Evolutionary conservation across 2,113 vertebrate genomes (phyloP), one percentile per base, ranked within the genome.

Genomic region (Gavia stellata): DNA sequence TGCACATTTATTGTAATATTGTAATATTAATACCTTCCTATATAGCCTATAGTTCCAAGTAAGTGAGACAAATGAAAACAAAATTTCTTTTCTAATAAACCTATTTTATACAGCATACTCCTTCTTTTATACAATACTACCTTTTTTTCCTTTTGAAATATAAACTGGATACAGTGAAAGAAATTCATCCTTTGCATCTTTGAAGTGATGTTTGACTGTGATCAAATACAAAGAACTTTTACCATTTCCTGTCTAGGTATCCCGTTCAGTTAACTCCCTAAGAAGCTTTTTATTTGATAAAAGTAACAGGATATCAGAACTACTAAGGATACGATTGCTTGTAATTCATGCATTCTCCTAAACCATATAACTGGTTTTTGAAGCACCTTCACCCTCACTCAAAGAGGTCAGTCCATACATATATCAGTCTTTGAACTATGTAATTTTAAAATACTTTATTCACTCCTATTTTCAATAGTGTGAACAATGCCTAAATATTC

Each of bases 11-110:
- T 73, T 95, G 61, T 97, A 96, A 94, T 61, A 36, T 73, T 95
- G 61, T 97, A 96, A 94, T 95, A 96, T 71, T 91, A 49, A 53
- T 83, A 86, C 44, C 31, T 94, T 95, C 73, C 71, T 82, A 40
- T 89, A 95, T 52, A 68, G 83, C 19, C 12, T 81, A 38, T 50
- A 71, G 17, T 90, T 91, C 71, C 90, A 52, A 63, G 26, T 78
- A 93, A 81, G 17, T 67, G 14, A 58, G 11, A 36, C 5, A 7
- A 23, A 81, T 63, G 11, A 59, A 34, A 38, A 40, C 71, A 70
- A 38, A 47, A 33, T 31, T 26, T 75, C 7, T 78, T 84, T 16
- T 87, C 55, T 45, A 72, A 14, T n/a, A 79, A 56, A n/a, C 7
- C 5, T 70, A 65, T 81, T 94, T 74, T 92, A 21, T 56, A 33